Evolutionary conservation across 2,888 invertebrate genomes (phyloP).

Genomic region (Xanthia icteritia): DNA sequence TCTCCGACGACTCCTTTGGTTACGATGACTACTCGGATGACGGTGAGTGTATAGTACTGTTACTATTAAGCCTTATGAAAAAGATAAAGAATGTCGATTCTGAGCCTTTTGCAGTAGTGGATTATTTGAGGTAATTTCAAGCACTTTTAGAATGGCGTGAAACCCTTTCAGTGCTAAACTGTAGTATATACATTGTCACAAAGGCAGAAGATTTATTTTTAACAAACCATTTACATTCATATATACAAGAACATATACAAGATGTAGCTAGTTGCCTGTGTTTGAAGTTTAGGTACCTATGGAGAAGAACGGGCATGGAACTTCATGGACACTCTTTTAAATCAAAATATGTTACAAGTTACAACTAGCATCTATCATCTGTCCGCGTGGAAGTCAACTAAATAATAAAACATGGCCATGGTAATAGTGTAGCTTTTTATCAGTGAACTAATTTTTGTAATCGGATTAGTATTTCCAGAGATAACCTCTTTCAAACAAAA

Average conservation of each 20-base stretch:
- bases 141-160: neutral
- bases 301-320: too few relatives aligned
- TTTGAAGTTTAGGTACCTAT: neutral
- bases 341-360: neutral
- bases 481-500: too few relatives aligned
- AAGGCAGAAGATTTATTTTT: neutral
- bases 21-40: slow-evolving; percentile 87
- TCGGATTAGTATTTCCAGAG: neutral
- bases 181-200: neutral
- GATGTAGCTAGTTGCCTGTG: neutral
- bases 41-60: slow-evolving; percentile 69
- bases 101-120: neutral
- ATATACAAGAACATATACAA: neutral
- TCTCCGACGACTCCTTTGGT: slow-evolving; percentile 85
- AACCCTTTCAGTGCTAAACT: neutral
- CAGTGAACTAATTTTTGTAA: neutral
- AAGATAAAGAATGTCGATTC: neutral
- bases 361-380: too few relatives aligned
- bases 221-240: neutral
- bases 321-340: too few relatives aligned
- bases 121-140: neutral
- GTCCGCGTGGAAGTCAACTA: too few relatives aligned
- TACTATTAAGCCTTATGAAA: neutral
- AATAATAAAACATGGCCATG: too few relatives aligned
- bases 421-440: neutral